phyloP scores from a whole-genome alignment of 2,888 invertebrate genomes.

The Idaea dimidiata region DNA sequence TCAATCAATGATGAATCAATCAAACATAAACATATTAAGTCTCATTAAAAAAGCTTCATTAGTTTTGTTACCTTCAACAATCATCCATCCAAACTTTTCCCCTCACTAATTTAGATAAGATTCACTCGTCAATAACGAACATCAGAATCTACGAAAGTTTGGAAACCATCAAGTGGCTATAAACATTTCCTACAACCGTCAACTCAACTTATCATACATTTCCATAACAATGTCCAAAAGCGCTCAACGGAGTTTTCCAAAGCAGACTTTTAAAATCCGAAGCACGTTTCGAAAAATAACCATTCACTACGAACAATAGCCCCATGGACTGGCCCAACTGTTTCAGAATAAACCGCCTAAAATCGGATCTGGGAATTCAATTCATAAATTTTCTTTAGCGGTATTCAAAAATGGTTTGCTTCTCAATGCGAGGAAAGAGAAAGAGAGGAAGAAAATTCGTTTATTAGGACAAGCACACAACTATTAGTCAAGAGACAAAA shows the following conservation, averaged over 20 bases:
- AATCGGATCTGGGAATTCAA: constrained; percentile 39
- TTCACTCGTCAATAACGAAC: neutral
- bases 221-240: constrained; percentile 35
- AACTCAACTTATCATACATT: constrained; percentile 25
- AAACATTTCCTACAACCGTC: constrained; percentile 26
- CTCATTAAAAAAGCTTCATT: too few species aligned
- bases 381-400: constrained; percentile 36
- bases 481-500: too few species aligned
- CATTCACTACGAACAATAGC: constrained; percentile 32
- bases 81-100: too few species aligned
- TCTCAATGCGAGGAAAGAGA: neutral
- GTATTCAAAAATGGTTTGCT: constrained; percentile 10
- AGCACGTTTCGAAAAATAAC: constrained; percentile 35
- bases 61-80: too few species aligned
- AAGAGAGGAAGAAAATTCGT: too few species aligned
- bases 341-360: constrained; percentile 38
- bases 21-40: too few species aligned
- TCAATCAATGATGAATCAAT: too few species aligned
- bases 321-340: constrained; percentile 28
- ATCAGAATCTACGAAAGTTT: neutral
- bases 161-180: constrained; percentile 1
- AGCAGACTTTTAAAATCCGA: constrained; percentile 33
- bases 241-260: constrained; percentile 22
- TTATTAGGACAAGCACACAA: too few species aligned
- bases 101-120: too few species aligned